phyloP scores from a whole-genome alignment of 1,140 invertebrate species.

The Anoplophora glabripennis region DNA sequence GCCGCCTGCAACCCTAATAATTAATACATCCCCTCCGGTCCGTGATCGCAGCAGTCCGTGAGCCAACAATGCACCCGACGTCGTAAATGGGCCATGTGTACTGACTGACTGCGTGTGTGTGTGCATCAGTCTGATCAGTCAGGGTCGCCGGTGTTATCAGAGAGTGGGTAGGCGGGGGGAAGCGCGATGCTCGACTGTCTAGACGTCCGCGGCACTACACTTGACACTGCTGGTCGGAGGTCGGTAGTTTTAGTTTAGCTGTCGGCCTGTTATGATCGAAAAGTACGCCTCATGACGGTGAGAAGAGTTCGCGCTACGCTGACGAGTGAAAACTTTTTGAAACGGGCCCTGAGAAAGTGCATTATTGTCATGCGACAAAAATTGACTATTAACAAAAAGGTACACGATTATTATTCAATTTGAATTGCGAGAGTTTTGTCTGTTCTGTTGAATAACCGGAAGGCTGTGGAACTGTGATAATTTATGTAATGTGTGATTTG shows the following conservation, averaged over 20 bases:
- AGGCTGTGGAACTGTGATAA: constrained; percentile 28
- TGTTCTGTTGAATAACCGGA: background rate
- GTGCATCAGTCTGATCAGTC: constrained; percentile 40
- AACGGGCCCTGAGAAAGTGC: constrained; percentile 43
- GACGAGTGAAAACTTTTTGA: constrained; percentile 25
- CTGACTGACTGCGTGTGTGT: constrained; percentile 18
- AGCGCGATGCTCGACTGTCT: constrained; percentile 37
- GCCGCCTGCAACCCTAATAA: too few relatives aligned
- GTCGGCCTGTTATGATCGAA: background rate
- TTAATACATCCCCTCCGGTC: background rate
- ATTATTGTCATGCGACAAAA: constrained; percentile 42
- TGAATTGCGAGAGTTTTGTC: too few relatives aligned
- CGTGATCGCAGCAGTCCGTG: background rate
- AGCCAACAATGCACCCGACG: background rate
- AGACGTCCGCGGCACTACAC: constrained; percentile 39
- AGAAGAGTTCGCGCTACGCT: background rate
- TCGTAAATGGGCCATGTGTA: constrained; percentile 16
- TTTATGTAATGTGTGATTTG: constrained; percentile 21
- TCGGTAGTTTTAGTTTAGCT: constrained; percentile 7
- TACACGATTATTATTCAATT: constrained; percentile 26
- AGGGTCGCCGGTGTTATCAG: constrained; percentile 40
- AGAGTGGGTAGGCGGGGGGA: constrained; percentile 22
- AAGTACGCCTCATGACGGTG: constrained; percentile 7
- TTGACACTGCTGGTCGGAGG: constrained; percentile 30
- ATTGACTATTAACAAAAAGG: constrained; percentile 44